Conservation (phyloP, 2,113 vertebrate genomes). For the Limnothrissa miodon region DNA sequence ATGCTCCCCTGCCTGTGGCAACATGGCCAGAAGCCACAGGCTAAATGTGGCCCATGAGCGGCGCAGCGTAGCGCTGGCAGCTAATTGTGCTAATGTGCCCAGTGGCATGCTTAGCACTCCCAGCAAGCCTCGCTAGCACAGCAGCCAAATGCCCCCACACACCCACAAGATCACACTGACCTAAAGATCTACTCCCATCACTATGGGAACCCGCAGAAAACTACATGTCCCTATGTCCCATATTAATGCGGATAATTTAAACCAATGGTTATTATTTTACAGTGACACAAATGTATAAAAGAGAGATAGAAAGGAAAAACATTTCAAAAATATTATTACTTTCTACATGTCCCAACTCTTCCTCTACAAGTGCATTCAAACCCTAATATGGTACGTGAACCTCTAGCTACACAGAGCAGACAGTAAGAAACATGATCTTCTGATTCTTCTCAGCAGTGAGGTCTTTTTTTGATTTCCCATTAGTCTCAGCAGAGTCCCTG, state of each 20-base stretch:
- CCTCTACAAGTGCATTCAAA: too few relatives aligned
- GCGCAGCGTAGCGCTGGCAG: conserved; percentile 38
- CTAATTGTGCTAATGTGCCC: conserved; percentile 43
- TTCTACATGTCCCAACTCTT: neutral
- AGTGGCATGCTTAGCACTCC: conserved; percentile 27
- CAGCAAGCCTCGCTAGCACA: conserved; percentile 19
- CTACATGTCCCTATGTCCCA: too few relatives aligned
- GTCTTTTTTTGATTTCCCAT: conserved; percentile 2
- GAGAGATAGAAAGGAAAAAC: too few relatives aligned
- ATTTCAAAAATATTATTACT: too few relatives aligned
- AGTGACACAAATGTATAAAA: too few relatives aligned
- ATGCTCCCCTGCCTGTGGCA: conserved; percentile 21
- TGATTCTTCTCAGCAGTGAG: neutral
- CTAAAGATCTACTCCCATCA: neutral
- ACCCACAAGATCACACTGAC: neutral
- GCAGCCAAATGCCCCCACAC: neutral
- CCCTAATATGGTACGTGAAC: neutral
- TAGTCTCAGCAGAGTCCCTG: neutral
- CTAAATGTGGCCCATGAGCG: conserved; percentile 41
- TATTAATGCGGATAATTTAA: neutral
- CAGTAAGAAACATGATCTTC: neutral
- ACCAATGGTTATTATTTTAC: too few relatives aligned
- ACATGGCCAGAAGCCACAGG: too few relatives aligned
- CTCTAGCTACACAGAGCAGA: neutral
- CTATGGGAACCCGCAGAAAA: neutral